Evolutionary conservation across 2,797 vertebrate genomes (phyloP), one percentile per base, ranked within the genome.

Genomic region (Oryzias dopingdopingensis): DNA sequence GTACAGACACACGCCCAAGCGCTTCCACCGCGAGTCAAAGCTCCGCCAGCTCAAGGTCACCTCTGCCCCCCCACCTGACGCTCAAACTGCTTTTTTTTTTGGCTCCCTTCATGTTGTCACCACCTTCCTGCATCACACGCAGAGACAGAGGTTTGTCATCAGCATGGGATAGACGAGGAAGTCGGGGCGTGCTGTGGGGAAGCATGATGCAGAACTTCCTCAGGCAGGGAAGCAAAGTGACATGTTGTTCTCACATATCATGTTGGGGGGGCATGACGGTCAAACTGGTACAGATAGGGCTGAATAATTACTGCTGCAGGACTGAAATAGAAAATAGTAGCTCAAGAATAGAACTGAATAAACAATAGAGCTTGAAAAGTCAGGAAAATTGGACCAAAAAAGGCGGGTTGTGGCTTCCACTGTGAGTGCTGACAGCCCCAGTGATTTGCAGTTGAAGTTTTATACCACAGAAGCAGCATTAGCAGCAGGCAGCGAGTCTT

Each of bases 1-100:
- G 60, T 67, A 43, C 52, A 50, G 40, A 55, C 55, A 53, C 77
- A 75, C 71, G 2, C 54, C 72, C 69, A 24, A 75, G 55, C 17
- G 60, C 50, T 59, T 50, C 45, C 71, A 49, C 43, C 14, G 63
- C 54, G 46, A 57, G 14, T 69, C 73, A 49, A n/a, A 12, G 57
- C 26, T 43, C 52, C 72, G 70, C 60, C 17, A 68, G 81, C 61
- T 45, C 12, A 3, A 57, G 72, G 72, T 81, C 74, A 72, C 12
- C 10, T 13, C n/a, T 15, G 52, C 47, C 62, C 61, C 6, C 26
- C 74, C 62, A 65, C 74, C 73, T 67, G 67, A 67, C 46, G 22
- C 8, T 48, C 7, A 50, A 57, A 67, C 57, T 44, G 49, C 40
- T 6, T 6, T 53, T 71, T 71, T 80, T 78, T 44, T 67, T 17